Evolutionary conservation across 2,888 invertebrate genomes (phyloP).

Genomic region (Temnothorax rugatulus): DNA sequence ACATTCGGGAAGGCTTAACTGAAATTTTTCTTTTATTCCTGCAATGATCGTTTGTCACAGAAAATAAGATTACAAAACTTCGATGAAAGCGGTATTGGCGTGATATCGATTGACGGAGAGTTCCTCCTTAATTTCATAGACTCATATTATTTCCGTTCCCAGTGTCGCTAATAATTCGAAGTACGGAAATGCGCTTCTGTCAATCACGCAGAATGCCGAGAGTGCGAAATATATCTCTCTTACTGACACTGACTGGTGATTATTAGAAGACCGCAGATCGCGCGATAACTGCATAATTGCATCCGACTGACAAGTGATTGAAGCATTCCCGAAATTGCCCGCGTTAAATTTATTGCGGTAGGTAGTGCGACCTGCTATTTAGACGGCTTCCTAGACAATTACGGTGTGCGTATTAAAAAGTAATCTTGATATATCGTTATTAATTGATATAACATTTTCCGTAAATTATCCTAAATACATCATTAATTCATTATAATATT

Average conservation of each 20-base stretch:
- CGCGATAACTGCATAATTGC: constrained; percentile 64
- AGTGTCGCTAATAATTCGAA: constrained; percentile 35
- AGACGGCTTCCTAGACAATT: not conserved
- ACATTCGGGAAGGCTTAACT: constrained; percentile 36
- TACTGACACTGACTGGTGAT: constrained; percentile 65
- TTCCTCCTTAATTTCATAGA: not conserved
- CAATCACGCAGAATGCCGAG: constrained; percentile 48
- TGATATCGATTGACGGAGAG: not conserved
- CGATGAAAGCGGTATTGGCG: not conserved
- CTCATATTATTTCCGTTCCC: not conserved
- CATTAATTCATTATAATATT: not conserved
- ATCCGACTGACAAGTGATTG: constrained; percentile 35
- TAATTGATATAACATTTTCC: not conserved
- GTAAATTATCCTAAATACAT: not conserved
- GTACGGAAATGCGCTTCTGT: constrained; percentile 43
- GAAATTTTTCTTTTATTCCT: constrained; percentile 40
- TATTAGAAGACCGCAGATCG: constrained; percentile 44
- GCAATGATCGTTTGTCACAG: not conserved
- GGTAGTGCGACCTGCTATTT: not conserved
- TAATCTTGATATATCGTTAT: not conserved
- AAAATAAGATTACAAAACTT: constrained; percentile 17
- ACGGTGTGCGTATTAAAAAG: not conserved
- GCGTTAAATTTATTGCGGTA: not conserved
- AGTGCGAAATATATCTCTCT: constrained; percentile 68
- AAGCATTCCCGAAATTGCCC: constrained; percentile 19